Base-by-base conservation (phyloP, 2,797 vertebrate genomes). In the Darevskia mixta region DNA sequence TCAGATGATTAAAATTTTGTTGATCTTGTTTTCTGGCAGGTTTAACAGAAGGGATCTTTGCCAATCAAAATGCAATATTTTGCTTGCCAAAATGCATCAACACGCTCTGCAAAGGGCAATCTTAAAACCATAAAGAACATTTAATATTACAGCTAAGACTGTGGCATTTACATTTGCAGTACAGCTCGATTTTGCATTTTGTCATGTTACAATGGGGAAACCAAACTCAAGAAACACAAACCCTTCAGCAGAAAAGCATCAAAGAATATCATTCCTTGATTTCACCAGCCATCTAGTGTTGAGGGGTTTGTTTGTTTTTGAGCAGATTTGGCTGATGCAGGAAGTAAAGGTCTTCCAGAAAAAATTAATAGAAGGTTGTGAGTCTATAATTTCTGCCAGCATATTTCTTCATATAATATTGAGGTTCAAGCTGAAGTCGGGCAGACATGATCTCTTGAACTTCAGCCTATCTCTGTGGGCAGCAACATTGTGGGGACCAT, bases 1-100 rank as follows among this genome's bases (percentile, higher is more conserved):
- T 91, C 92, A 64, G 5, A 90, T 93, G 92, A 95, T 96, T 94
- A 96, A 95, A 95, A 93, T 87, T 94, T 91, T 96, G 93, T 95
- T 95, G 95, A 96, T 94, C 94, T 94, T 95, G 91, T 92, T 94
- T 90, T 92, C 86, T 95, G 94, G 92, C 92, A 96, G 89, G 55
- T 92, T 92, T 87, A 91, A 61, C 93, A 93, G 89, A 91, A 79
- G 92, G 90, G 92, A 94, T 91, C 94, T 93, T 94, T 91, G 86
- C 43, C 91, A 90, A 94, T 93, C 90, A 80, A 93, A 93, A 93
- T 85, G 91, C 94, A 95, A 94, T 96, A 94, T 94, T 95, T 87
- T 92, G 41, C 92, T 92, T 94, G 92, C 93, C 93, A 95, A 95
- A 95, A 96, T 55, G 45, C 93, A 95, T 93, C 88, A 86, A 94